A percentile compares a stretch with the other conserved stretches of the same genome.
These are phyloP conservation scores for Lasioglossum albipes DNA, from an alignment of 1,140 invertebrate genomes.

Conservation along the genomic window DNA sequence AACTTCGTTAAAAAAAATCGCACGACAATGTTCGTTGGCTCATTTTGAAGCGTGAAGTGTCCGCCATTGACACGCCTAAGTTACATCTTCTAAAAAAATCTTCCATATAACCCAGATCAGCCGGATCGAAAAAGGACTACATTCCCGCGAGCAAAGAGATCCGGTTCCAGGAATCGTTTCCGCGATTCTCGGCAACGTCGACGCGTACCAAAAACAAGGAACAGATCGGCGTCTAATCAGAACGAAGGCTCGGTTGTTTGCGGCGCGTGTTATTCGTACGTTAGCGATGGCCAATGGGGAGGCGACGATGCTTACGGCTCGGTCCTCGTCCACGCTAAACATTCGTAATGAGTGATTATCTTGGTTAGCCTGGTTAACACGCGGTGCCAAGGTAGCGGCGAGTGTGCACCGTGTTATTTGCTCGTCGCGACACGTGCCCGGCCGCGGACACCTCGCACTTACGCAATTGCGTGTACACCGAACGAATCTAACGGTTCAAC, in stretches of 20 bases:
- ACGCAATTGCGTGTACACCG: conserved; percentile 49
- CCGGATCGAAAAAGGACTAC: no score
- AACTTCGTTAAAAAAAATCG: no score
- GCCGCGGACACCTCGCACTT: conserved; percentile 40
- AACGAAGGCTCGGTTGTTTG: conserved; percentile 69
- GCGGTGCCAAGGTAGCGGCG: conserved; percentile 73
- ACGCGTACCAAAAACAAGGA: conserved; percentile 17
- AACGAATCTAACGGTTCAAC: conserved; percentile 20
- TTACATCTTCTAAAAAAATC: no score
- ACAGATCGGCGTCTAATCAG: conserved; percentile 62
- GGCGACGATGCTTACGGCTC: conserved; percentile 43
- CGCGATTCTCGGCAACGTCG: neutral
- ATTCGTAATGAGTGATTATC: conserved; percentile 79
- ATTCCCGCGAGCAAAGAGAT: no score
- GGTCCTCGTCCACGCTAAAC: conserved; percentile 72
- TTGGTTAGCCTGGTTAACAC: conserved; percentile 79
- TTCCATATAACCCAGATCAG: no score
- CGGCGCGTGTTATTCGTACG: conserved; percentile 62
- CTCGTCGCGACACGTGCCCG: conserved; percentile 67
- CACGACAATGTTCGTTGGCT: no score
- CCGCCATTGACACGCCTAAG: no score
- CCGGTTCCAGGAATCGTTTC: neutral
- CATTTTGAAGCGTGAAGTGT: no score
- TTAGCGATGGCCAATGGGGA: conserved; percentile 59
- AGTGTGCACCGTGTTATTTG: conserved; percentile 66